Conservation (phyloP, 2,113 vertebrate genomes). For the Paradoxurus hermaphroditus region DNA sequence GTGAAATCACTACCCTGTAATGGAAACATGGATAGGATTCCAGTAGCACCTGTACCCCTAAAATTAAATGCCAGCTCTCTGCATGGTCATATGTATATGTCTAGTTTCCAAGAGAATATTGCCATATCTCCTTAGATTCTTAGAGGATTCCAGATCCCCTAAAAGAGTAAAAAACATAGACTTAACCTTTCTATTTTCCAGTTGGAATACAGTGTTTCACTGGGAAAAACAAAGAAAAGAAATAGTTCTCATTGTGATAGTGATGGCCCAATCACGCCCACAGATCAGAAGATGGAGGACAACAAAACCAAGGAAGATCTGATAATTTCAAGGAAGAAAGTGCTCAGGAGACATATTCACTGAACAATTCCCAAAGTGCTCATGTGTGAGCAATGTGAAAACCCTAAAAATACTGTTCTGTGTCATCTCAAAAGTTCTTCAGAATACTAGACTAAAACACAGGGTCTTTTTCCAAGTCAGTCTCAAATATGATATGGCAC, state of each 20-base stretch:
- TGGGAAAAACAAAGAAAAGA: neutral
- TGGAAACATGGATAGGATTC: neutral
- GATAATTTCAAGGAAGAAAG: constrained; percentile 59
- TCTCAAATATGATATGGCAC: neutral
- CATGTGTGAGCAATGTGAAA: constrained; percentile 59
- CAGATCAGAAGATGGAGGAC: neutral
- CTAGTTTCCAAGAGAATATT: neutral
- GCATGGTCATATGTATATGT: neutral
- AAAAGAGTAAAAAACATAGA: neutral
- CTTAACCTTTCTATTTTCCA: neutral
- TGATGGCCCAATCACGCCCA: neutral
- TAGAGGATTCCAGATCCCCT: neutral
- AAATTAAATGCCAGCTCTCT: neutral
- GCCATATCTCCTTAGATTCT: neutral
- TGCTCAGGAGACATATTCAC: constrained; percentile 42
- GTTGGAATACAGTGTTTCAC: neutral
- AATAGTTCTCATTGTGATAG: constrained; percentile 3
- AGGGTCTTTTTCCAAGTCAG: neutral
- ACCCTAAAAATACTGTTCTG: constrained; percentile 61
- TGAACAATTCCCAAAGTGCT: constrained; percentile 65
- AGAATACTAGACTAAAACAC: constrained; percentile 46
- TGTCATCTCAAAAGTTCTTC: constrained; percentile 51
- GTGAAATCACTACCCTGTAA: neutral
- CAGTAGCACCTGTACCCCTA: neutral
- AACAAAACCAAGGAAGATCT: constrained; percentile 20